These are phyloP conservation scores for Anoplolepis gracilipes DNA, from an alignment of 1,140 invertebrate species.

Conservation along the genomic window DNA sequence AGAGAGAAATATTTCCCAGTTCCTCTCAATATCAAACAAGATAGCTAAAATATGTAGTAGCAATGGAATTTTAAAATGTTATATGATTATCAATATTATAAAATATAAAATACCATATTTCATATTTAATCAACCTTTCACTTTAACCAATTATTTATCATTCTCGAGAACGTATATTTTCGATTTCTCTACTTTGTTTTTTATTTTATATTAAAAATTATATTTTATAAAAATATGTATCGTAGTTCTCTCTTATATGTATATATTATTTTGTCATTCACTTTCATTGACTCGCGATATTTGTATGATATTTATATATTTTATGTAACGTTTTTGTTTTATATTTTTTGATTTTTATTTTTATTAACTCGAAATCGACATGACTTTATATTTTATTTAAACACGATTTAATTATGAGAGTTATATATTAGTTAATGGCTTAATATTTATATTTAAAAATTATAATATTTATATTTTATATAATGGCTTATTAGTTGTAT, in stretches of 20 bases:
- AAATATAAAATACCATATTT: conserved; percentile 20
- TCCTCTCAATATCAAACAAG: not conserved
- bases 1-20: conserved; percentile 1
- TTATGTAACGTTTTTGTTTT: no score
- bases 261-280: not conserved
- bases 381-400: no score
- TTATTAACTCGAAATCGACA: no score
- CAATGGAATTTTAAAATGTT: not conserved
- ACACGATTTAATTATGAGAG: no score
- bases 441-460: no score
- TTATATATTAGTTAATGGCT: no score
- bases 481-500: no score
- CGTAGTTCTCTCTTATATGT: not conserved
- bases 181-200: not conserved
- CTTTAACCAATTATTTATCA: conserved; percentile 46
- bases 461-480: no score
- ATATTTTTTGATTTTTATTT: no score
- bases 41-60: not conserved
- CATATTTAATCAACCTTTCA: conserved; percentile 14
- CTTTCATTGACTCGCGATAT: no score
- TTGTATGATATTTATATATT: no score
- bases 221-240: not conserved
- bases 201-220: not conserved
- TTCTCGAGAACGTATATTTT: conserved; percentile 27
- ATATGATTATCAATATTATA: not conserved